Percentiles rank a stretch among this genome's conserved stretches.
Evolutionary conservation across 2,797 vertebrate species (phyloP).

Genomic region (Anguilla megastoma): DNA sequence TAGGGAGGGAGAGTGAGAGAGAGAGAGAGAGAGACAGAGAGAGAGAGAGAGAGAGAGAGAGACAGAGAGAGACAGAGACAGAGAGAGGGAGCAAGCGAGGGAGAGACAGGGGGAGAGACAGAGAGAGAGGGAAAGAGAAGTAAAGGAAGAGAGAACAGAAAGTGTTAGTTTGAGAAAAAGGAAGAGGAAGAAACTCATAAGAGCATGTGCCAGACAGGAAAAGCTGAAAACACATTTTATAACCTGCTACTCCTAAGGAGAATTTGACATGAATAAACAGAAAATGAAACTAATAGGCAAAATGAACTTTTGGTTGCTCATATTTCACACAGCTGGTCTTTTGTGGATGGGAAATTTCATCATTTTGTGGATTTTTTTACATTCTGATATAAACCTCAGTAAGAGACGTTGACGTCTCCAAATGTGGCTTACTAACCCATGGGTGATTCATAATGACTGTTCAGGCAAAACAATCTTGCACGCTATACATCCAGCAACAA

Average conservation of each 20-base stretch:
- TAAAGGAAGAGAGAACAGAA: background rate
- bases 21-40: background rate
- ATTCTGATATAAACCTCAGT: background rate
- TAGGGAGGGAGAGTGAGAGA: background rate
- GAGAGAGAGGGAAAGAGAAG: constrained; percentile 22
- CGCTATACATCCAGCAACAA: background rate
- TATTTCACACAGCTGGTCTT: background rate
- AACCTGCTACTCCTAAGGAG: background rate
- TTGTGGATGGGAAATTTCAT: background rate
- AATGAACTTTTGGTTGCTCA: background rate
- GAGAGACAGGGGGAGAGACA: background rate
- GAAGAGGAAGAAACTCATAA: background rate
- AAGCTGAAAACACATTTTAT: background rate
- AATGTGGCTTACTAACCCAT: background rate
- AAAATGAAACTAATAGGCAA: background rate
- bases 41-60: background rate
- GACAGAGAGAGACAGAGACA: background rate
- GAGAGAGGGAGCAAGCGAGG: background rate
- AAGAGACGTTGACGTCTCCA: background rate
- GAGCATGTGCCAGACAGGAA: background rate
- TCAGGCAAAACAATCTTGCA: background rate
- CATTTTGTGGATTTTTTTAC: background rate
- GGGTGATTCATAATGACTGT: background rate
- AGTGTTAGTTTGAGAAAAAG: background rate
- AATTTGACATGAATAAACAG: background rate